Evolutionary conservation across 2,888 invertebrate genomes (phyloP), one percentile per base, ranked within the genome.

Genomic region (Dermolepida albohirtum): DNA sequence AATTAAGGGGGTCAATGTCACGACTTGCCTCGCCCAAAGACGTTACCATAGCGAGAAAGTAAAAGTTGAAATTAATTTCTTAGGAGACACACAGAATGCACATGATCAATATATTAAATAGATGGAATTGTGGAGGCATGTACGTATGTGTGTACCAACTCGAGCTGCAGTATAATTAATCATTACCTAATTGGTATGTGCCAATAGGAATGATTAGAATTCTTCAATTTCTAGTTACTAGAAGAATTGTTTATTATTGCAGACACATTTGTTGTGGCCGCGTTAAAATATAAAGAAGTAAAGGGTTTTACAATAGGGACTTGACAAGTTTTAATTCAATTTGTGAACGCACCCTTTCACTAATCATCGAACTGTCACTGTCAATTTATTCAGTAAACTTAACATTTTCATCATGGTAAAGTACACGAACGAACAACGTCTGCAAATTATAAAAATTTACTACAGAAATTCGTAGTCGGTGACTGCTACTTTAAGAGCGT

Each of bases 21-120:
- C 51, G 29, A 64, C 14, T 41, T 40, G 66, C 66, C 66, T 55
- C 66, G 49, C 66, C 66, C 66, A 66, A 55, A 43, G 54, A 55
- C 47, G 50, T 66, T 57, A 66, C 66, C 27, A 57, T 40, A 64
- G 27, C n/a, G 55, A 44, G 66, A 66, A 66, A 66, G 66, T 66
- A 66, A 66, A 66, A 66, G 66, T 66, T 66, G 44, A 49, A 44
- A 44, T 55, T 66, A 66, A 66, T 66, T 57, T 57, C 66, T 57
- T 66, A 44, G 40, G 49, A 51, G 52, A 51, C 41, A 64, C 59
- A 43, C 44, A 44, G 44, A 43, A 40, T 44, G 27, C 57, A 59
- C 51, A 51, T 51, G 43, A 51, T 64, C 64, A 11, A 59, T 59
- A 44, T 27, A 59, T 59, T 59, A 59, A 59, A 44, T 29, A 44